Base-by-base conservation (phyloP, 2,797 vertebrate species). In the Aythya fuligula region DNA sequence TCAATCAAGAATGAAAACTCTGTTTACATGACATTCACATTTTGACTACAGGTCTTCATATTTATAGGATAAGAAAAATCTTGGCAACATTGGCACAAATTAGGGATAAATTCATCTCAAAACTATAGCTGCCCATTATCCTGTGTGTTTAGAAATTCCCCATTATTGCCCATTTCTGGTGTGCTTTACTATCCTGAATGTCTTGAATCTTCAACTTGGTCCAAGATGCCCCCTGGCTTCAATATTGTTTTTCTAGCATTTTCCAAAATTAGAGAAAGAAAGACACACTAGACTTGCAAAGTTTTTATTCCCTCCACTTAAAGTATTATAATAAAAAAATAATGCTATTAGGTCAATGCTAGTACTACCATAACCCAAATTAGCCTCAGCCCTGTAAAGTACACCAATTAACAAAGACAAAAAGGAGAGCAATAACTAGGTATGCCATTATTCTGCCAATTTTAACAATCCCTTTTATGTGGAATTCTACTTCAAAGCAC, bases 401-500 rank as follows among this genome's bases (percentile, higher is more conserved):
- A 60, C 54, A 64, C 13, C 89, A 92, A 80, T 92, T 91, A 93
- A 39, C 60, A 73, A 85, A 79, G 87, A 95, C 60, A 78, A 53
- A 92, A 93, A 90, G 25, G 38, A 80, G 53, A 82, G 47, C 53
- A 66, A 11, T 72, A 86, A 36, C 41, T 66, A 53, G 62, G 34
- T 56, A 22, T 73, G 67, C 39, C 54, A 64, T 90, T 90, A 82
- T 92, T 90, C 89, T 93, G 72, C 38, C 82, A 82, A 57, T 86
- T 87, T 94, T 90, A 70, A 20, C 18, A 19, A 60, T 47, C 73
- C 74, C 61, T 91, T 96, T 94, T 36, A 81, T 84, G 60, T 64
- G 47, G 45, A 85, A 88, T 91, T 84, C 70, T 73, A 67, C 87
- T 94, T 97, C 85, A 95, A 95, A 96, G 87, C 0, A 1, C 51